Evolutionary conservation across 1,140 invertebrate species (phyloP).

Genomic region (Oscheius sp.): DNA sequence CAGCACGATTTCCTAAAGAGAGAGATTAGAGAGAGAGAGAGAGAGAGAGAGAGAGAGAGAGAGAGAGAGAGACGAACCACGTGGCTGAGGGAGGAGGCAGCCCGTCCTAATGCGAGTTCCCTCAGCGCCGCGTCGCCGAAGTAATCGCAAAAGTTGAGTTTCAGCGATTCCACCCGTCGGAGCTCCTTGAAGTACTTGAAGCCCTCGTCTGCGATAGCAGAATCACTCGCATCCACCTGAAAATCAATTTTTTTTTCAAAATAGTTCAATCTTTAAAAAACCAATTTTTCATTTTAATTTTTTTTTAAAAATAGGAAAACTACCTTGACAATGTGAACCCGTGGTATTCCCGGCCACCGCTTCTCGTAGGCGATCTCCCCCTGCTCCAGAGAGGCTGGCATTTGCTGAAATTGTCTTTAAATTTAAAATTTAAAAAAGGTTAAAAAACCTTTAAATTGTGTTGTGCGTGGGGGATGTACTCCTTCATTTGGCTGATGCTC

Average conservation of each 20-base stretch:
- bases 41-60: neutral
- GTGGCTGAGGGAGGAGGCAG: slow-evolving; percentile 43
- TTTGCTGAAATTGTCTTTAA: too few relatives aligned
- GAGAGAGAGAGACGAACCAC: slow-evolving; percentile 48
- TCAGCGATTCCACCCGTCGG: slow-evolving; percentile 44
- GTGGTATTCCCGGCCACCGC: slow-evolving; percentile 6
- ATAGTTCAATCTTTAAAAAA: too few relatives aligned
- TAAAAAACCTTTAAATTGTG: too few relatives aligned
- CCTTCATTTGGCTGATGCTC: slow-evolving; percentile 43
- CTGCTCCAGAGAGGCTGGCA: too few relatives aligned
- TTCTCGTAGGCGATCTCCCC: slow-evolving; percentile 13
- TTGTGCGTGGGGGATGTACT: slow-evolving; percentile 41
- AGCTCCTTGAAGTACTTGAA: slow-evolving; percentile 53
- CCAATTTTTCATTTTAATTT: too few relatives aligned
- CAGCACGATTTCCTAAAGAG: slow-evolving; percentile 54
- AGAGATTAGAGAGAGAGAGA: too few relatives aligned
- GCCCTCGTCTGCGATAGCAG: slow-evolving; percentile 54
- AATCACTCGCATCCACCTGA: slow-evolving; percentile 51
- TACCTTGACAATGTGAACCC: neutral
- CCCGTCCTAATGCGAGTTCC: slow-evolving; percentile 45
- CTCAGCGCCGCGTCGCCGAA: slow-evolving; percentile 50
- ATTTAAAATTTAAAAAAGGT: too few relatives aligned
- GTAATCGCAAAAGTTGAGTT: slow-evolving; percentile 59
- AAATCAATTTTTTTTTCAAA: neutral
- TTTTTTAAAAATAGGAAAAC: neutral